Conservation (phyloP, 2,113 vertebrate species). For the Istiophorus platypterus region DNA sequence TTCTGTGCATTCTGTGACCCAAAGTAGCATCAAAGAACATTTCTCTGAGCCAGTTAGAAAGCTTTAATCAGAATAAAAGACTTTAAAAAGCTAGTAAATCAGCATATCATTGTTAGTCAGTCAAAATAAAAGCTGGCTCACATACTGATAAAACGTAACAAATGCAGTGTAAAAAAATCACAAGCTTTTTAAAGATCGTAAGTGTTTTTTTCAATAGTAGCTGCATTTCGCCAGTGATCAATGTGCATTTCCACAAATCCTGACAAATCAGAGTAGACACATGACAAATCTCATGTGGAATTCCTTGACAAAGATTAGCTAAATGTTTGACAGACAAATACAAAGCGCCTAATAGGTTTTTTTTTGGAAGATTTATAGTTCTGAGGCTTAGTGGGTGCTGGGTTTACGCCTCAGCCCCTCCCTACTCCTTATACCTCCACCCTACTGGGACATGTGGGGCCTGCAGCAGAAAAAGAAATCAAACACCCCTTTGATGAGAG, state of each 20-base stretch:
- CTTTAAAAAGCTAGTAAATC: neutral
- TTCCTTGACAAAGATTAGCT: slow-evolving; percentile 31
- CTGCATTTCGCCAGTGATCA: slow-evolving; percentile 19
- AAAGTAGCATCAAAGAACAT: neutral
- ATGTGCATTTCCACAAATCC: slow-evolving; percentile 38
- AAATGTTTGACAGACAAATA: slow-evolving; percentile 60
- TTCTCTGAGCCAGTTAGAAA: neutral
- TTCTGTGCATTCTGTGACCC: no score
- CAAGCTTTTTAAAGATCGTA: neutral
- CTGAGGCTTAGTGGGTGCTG: slow-evolving; percentile 52
- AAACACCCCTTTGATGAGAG: slow-evolving; percentile 76
- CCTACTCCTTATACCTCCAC: slow-evolving; percentile 51
- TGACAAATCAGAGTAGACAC: slow-evolving; percentile 21
- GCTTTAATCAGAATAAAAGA: neutral
- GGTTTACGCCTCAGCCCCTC: slow-evolving; percentile 63
- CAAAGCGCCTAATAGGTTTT: slow-evolving; percentile 46
- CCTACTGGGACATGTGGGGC: slow-evolving; percentile 59
- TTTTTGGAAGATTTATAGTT: slow-evolving; percentile 43
- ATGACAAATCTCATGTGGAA: slow-evolving; percentile 43
- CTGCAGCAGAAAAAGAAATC: slow-evolving; percentile 69
- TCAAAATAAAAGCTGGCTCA: neutral
- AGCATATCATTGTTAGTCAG: neutral
- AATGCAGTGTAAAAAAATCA: neutral
- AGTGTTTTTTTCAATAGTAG: neutral
- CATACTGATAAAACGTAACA: neutral